A percentile compares a stretch with the other conserved stretches of the same genome.
Conservation (phyloP, 2,888 invertebrate species). For the Bembecia ichneumoniformis region DNA sequence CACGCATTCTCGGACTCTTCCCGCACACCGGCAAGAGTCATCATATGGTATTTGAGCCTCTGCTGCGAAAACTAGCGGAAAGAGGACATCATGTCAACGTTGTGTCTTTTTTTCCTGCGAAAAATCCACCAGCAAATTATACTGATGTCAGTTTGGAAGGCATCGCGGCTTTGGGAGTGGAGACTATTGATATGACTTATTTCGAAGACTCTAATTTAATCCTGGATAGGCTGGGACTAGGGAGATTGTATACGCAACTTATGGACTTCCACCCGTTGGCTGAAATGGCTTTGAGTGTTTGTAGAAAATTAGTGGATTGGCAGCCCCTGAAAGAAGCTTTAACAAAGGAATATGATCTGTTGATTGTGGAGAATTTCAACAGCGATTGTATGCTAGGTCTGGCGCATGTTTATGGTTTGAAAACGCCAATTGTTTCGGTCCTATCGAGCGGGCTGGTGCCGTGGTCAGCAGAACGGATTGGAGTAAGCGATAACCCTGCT, state of each 20-base stretch:
- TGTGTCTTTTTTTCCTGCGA: conserved; percentile 71
- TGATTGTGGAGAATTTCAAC: conserved; percentile 75
- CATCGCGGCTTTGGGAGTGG: conserved; percentile 40
- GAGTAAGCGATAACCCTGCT: conserved; percentile 60
- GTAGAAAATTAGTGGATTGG: conserved; percentile 45
- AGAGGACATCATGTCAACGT: conserved; percentile 75
- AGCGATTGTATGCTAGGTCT: conserved; percentile 77
- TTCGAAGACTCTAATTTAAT: conserved; percentile 32
- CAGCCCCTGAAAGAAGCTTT: conserved; percentile 43
- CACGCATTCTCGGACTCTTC: conserved; percentile 72
- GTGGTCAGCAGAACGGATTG: conserved; percentile 61
- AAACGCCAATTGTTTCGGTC: conserved; percentile 70
- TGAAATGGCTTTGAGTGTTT: conserved; percentile 42
- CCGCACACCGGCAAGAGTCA: conserved; percentile 75
- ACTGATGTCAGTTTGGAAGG: conserved; percentile 57
- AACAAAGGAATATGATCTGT: conserved; percentile 71
- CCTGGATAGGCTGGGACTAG: conserved; percentile 28
- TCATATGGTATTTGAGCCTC: conserved; percentile 72
- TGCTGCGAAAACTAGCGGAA: conserved; percentile 65
- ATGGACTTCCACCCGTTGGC: conserved; percentile 36
- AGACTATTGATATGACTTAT: conserved; percentile 35
- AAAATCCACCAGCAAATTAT: conserved; percentile 54
- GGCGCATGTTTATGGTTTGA: conserved; percentile 60
- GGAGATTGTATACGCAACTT: conserved; percentile 30
- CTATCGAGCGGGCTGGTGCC: conserved; percentile 73